These are phyloP conservation scores for Nannospalax galili DNA, from an alignment of 2,113 vertebrate species.

Conservation along the genomic window DNA sequence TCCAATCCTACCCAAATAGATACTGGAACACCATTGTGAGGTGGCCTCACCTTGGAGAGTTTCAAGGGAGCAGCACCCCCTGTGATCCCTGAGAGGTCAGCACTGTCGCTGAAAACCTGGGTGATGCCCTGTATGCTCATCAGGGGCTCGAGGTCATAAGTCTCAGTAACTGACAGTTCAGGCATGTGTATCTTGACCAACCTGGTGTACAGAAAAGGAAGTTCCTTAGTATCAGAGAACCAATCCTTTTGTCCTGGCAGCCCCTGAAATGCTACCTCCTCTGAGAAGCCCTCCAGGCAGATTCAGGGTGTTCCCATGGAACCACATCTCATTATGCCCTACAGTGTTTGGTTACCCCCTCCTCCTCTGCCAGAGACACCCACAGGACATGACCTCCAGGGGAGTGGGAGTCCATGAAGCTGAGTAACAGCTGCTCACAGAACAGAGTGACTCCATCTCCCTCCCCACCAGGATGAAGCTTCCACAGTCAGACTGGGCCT, in stretches of 20 bases:
- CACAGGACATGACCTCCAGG: background rate
- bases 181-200: constrained; percentile 83
- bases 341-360: background rate
- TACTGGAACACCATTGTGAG: accelerated
- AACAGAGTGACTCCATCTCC: too few species aligned
- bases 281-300: background rate
- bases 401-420: too few species aligned
- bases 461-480: too few species aligned
- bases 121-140: constrained; percentile 88
- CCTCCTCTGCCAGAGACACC: too few species aligned
- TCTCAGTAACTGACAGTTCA: constrained; percentile 88
- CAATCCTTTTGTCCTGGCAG: too few species aligned
- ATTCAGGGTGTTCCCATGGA: background rate
- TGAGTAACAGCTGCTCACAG: background rate
- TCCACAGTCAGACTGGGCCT: accelerated
- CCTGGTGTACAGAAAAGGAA: constrained; percentile 73
- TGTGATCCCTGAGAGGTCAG: constrained; percentile 88
- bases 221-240: background rate
- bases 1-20: background rate
- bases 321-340: background rate
- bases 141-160: constrained; percentile 82
- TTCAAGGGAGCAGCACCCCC: background rate
- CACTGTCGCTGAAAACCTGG: constrained; percentile 84
- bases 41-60: constrained; percentile 87
- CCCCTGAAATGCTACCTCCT: background rate